Evolutionary conservation across 1,140 invertebrate species (phyloP).

Genomic region (Leptinotarsa texana): DNA sequence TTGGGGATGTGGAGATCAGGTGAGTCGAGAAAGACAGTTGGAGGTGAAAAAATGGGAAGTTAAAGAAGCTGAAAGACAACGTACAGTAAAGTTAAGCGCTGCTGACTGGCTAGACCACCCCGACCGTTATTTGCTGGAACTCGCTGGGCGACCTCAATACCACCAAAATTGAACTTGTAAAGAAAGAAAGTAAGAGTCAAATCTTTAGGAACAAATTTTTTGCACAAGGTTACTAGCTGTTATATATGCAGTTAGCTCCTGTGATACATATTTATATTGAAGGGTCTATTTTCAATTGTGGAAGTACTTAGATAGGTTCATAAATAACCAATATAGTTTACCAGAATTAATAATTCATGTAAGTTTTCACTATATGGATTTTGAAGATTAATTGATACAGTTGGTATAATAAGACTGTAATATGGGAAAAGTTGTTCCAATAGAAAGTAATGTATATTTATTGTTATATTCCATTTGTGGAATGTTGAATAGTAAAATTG

Average conservation of each 20-base stretch:
- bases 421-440: too few species aligned
- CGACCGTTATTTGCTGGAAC: conserved; percentile 82
- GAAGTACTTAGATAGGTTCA: background rate
- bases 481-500: too few species aligned
- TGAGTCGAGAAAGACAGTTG: conserved; percentile 75
- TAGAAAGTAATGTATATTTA: too few species aligned
- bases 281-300: background rate
- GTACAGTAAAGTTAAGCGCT: conserved; percentile 78
- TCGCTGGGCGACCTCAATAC: conserved; percentile 79
- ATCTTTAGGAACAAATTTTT: background rate
- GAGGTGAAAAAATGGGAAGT: conserved; percentile 91
- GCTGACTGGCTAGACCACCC: conserved; percentile 91
- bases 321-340: too few species aligned
- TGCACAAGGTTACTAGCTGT: background rate
- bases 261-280: background rate
- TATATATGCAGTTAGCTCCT: background rate
- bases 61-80: conserved; percentile 80
- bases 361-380: too few species aligned
- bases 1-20: conserved; percentile 81
- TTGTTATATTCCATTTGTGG: too few species aligned
- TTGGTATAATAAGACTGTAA: too few species aligned
- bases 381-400: too few species aligned
- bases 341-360: too few species aligned
- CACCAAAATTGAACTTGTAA: conserved; percentile 53
- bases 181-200: background rate